Evolutionary conservation across 2,888 invertebrate species (phyloP).

Genomic region (Cinara cedri): DNA sequence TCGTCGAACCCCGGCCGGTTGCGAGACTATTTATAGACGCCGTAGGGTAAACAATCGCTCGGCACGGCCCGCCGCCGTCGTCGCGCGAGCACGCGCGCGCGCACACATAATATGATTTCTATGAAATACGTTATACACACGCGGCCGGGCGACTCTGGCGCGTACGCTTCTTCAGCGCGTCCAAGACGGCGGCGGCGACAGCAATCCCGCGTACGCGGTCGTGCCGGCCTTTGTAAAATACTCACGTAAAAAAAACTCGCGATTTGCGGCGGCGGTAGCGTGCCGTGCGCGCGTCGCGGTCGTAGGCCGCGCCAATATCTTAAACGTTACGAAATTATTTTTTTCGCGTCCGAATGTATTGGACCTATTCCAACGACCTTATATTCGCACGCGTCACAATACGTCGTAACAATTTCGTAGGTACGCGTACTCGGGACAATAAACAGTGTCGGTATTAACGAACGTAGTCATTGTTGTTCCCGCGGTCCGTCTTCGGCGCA

Average conservation of each 20-base stretch:
- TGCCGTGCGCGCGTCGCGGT: background rate
- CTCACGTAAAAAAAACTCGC: no score
- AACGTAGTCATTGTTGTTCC: no score
- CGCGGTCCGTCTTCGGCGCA: no score
- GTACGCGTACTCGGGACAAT: no score
- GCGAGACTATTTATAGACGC: constrained; percentile 37
- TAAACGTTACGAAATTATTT: constrained; percentile 31
- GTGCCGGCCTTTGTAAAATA: background rate
- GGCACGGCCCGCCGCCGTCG: background rate
- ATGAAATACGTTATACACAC: background rate
- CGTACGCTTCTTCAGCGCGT: background rate
- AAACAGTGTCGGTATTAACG: no score
- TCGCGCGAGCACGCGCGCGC: no score
- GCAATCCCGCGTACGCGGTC: background rate
- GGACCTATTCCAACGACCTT: constrained; percentile 35
- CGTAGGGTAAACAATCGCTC: constrained; percentile 51
- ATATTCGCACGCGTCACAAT: no score
- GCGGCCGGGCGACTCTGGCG: background rate
- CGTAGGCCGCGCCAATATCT: constrained; percentile 14
- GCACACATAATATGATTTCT: background rate
- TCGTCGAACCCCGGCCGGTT: background rate
- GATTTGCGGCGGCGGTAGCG: background rate
- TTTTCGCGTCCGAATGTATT: constrained; percentile 1
- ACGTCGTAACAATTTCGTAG: no score
- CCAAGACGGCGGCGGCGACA: background rate